Evolutionary conservation across 2,888 invertebrate genomes (phyloP), one percentile per base, ranked within the genome.

Genomic region (Thereva nobilitata): DNA sequence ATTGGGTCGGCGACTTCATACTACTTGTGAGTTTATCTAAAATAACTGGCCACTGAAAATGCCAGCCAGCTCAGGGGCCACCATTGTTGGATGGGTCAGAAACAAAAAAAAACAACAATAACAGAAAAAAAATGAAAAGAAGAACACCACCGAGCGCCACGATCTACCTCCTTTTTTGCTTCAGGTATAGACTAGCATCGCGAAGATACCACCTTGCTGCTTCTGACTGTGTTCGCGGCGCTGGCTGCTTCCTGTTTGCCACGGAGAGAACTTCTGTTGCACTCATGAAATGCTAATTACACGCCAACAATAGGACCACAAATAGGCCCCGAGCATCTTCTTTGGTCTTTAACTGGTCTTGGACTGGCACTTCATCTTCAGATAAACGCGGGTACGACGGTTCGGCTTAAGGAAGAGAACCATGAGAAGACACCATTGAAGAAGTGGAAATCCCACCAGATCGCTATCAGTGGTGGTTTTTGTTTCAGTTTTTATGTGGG

Each of bases 261-360:
- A 44, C 12, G 34, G 54, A 34, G 3, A 42, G 56, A 56, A 59
- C 50, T 61, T 61, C 50, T 50, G 61, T 61, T 61, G 50, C 61
- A 61, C 61, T 50, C 61, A 61, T 61, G 61, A 61, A 61, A 61
- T 61, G 61, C 61, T 61, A 61, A 61, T 61, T 61, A 61, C 49
- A 44, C 23, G 35, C 40, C 61, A 61, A 61, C 61, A 49, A 61
- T 61, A 40, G 61, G 50, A 23, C 40, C 49, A 50, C 50, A 61
- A 61, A 50, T 61, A 61, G 38, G 50, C 41, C 50, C 50, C 50
- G 40, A 50, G 34, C 61, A 38, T 49, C 50, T 2, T 50, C 61
- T 61, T 61, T 23, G 41, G 61, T 49, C 23, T 7, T 37, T 50
- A 50, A 40, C 41, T 23, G 12, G 23, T 23, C 23, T 23, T 23